phyloP scores from a whole-genome alignment of 2,888 invertebrate genomes.

The Operophtera brumata region DNA sequence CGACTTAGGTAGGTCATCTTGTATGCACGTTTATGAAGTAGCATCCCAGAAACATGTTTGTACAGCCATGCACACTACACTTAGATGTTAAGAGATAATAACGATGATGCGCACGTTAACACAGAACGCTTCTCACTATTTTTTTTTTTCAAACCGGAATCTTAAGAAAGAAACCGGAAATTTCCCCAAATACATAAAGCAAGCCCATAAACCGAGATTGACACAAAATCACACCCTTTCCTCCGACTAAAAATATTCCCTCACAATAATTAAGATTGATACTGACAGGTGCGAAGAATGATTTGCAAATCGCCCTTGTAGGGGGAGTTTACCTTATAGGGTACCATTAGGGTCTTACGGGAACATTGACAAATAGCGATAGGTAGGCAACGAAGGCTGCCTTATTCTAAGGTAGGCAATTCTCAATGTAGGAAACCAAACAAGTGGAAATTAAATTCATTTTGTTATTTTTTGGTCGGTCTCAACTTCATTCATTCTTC shows the following conservation, averaged over 20 bases:
- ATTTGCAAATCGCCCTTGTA: conserved; percentile 38
- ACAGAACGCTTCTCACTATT: not conserved
- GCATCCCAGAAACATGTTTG: too few species aligned
- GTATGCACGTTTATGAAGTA: not conserved
- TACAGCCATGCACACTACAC: too few species aligned
- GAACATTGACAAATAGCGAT: conserved; percentile 11
- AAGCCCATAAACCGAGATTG: conserved; percentile 28
- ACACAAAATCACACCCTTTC: conserved; percentile 33
- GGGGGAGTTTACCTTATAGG: conserved; percentile 23
- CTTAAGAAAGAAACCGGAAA: conserved; percentile 4
- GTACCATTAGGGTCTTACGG: conserved; percentile 7
- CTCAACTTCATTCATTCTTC: not conserved
- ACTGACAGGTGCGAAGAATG: conserved; percentile 39
- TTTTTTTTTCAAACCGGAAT: not conserved
- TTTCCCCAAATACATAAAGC: conserved; percentile 15
- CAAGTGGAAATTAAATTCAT: conserved; percentile 4
- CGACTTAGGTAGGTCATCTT: not conserved
- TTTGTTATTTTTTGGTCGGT: not conserved
- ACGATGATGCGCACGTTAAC: too few species aligned
- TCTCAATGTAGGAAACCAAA: conserved; percentile 11
- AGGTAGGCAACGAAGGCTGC: not conserved
- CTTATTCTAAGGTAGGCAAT: not conserved
- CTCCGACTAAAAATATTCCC: conserved; percentile 24
- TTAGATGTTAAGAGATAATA: too few species aligned
- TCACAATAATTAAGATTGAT: conserved; percentile 49